phyloP scores from a whole-genome alignment of 64 coral and sea anemone genomes.

The Trachythela sp. region DNA sequence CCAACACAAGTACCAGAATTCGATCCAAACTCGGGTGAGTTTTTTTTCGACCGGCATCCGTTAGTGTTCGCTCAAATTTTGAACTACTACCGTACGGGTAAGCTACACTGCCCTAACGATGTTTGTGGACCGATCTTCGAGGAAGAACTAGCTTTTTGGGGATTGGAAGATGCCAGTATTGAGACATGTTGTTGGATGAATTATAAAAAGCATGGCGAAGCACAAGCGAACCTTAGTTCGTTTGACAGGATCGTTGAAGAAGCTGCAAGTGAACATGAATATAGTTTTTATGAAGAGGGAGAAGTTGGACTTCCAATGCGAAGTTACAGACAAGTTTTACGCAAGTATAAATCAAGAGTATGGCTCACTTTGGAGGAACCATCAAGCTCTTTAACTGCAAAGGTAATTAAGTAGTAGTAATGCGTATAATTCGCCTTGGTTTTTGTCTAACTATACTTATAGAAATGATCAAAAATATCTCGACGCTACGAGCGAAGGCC shows the following conservation, averaged over 20 bases:
- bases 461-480: no score
- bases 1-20: constrained; percentile 5
- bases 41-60: constrained; percentile 5
- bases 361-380: constrained; percentile 12
- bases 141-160: constrained; percentile 10
- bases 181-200: constrained; percentile 23
- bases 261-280: not conserved
- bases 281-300: not conserved
- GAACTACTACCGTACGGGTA: constrained; percentile 10
- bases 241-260: constrained; percentile 14
- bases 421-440: no score
- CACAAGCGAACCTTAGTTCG: not conserved
- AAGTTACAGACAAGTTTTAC: not conserved
- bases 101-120: constrained; percentile 6
- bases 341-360: not conserved
- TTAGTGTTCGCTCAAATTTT: constrained; percentile 17
- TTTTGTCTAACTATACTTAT: no score
- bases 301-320: not conserved
- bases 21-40: constrained; percentile 15
- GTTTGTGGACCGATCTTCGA: constrained; percentile 16
- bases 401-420: not conserved
- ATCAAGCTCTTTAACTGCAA: not conserved
- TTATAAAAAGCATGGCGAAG: constrained; percentile 5
- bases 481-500: no score
- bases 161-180: not conserved